Evolutionary conservation across 2,888 invertebrate species (phyloP).

Genomic region (Theodoxus fluviatilis): DNA sequence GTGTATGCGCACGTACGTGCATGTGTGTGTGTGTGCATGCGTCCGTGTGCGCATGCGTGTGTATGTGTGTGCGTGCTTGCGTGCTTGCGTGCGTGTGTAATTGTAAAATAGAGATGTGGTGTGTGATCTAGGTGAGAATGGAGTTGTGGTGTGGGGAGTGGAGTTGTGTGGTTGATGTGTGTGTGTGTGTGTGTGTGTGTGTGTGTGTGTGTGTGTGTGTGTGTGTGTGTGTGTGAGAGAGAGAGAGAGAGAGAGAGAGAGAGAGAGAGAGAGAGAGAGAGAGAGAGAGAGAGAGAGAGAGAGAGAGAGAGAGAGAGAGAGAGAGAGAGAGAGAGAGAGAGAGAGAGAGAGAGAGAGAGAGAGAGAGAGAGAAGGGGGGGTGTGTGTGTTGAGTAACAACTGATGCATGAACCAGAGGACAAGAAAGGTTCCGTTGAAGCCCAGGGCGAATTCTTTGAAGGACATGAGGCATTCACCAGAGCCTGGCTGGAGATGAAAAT

Average conservation of each 20-base stretch:
- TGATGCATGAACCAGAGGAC: no score
- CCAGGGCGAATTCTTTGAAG: no score
- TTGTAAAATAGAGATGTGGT: not conserved
- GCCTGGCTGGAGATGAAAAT: no score
- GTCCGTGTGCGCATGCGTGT: not conserved
- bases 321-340: not conserved
- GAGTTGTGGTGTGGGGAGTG: no score
- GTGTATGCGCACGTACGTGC: constrained; percentile 15
- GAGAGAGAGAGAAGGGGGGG: not conserved
- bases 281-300: not conserved
- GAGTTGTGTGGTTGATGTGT: not conserved
- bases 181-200: no score
- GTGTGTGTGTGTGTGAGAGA: constrained; percentile 13
- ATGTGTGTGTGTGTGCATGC: not conserved
- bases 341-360: not conserved
- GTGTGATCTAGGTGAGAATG: no score
- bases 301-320: not conserved
- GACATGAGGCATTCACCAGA: no score
- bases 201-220: no score
- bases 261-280: no score
- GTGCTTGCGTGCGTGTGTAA: no score
- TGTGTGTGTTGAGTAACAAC: constrained; percentile 18
- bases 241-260: not conserved
- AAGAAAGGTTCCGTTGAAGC: no score
- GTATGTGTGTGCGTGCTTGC: not conserved